Percentiles rank a stretch among this genome's conserved stretches.
These are phyloP conservation scores for Drosophila mimetica DNA, from an alignment of 2,888 invertebrate genomes.

Conservation along the genomic window DNA sequence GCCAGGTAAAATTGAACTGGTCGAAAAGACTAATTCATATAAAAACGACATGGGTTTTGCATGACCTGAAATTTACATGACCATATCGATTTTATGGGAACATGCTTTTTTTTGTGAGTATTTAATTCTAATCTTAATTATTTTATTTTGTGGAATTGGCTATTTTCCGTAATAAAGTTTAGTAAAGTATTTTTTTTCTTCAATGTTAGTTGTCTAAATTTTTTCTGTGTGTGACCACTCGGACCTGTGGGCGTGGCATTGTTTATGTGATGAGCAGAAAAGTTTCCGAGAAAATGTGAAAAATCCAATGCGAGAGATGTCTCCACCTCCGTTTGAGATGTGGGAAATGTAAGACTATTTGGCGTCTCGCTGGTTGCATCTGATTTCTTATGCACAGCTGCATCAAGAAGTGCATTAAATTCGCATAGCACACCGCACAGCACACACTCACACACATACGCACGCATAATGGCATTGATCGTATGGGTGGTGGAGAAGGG, in stretches of 20 bases:
- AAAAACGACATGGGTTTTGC: too few species aligned
- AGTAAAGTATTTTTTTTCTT: too few species aligned
- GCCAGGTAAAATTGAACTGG: too few species aligned
- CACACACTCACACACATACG: constrained; percentile 5
- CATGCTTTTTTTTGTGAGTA: too few species aligned
- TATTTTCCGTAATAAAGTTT: too few species aligned
- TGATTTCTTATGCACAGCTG: constrained; percentile 71
- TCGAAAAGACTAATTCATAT: too few species aligned
- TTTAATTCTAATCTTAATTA: too few species aligned
- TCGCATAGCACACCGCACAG: constrained; percentile 26
- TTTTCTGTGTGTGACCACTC: constrained; percentile 2
- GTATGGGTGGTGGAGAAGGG: constrained; percentile 9
- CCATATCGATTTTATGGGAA: too few species aligned
- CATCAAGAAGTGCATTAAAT: constrained; percentile 64
- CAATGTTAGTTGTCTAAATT: too few species aligned
- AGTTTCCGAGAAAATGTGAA: constrained; percentile 32
- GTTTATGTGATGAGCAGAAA: constrained; percentile 28
- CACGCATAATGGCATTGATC: constrained; percentile 33
- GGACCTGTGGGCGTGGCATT: constrained; percentile 25
- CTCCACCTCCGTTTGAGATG: constrained; percentile 8
- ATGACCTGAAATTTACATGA: too few species aligned
- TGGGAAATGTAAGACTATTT: constrained; percentile 40
- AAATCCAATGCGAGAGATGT: constrained; percentile 30
- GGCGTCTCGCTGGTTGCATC: constrained; percentile 26
- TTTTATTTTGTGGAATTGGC: too few species aligned